Evolutionary conservation across 2,888 invertebrate genomes (phyloP).

Genomic region (Seladonia tumulorum): DNA sequence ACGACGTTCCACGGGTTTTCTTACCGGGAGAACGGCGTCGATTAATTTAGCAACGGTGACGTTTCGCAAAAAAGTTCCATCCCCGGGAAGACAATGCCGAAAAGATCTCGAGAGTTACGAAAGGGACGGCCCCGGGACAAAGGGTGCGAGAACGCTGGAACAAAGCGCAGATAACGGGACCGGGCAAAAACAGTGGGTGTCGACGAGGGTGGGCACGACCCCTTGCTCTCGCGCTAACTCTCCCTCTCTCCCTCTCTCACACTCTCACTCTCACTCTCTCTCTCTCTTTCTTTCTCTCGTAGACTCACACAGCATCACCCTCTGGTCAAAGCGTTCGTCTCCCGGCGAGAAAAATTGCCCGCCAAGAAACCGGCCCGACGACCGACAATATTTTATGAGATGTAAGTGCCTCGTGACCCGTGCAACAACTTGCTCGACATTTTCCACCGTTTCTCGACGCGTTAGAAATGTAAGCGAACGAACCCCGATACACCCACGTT

Average conservation of each 20-base stretch:
- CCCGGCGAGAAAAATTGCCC: slow-evolving; percentile 66
- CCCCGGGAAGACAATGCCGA: slow-evolving; percentile 64
- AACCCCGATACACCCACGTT: not conserved
- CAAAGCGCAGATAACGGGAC: slow-evolving; percentile 81
- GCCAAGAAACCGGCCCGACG: slow-evolving; percentile 43
- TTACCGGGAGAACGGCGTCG: slow-evolving; percentile 64
- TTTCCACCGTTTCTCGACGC: not conserved
- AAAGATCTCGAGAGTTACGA: slow-evolving; percentile 70
- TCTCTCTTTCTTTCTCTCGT: not conserved
- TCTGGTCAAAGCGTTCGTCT: slow-evolving; percentile 49
- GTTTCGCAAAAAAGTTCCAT: slow-evolving; percentile 66
- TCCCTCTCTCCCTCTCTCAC: not conserved
- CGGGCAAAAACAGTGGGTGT: slow-evolving; percentile 76
- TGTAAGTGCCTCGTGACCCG: slow-evolving; percentile 5
- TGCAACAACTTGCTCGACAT: slow-evolving; percentile 13
- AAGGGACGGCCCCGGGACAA: slow-evolving; percentile 75
- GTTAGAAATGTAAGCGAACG: not conserved
- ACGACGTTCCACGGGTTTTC: slow-evolving; percentile 29
- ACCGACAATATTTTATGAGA: slow-evolving; percentile 37
- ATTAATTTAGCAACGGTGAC: slow-evolving; percentile 75
- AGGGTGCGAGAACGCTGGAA: slow-evolving; percentile 78
- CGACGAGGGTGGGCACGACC: slow-evolving; percentile 37
- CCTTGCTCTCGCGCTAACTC: slow-evolving; percentile 28
- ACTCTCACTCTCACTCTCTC: not conserved
- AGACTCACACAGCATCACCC: not conserved